Evolutionary conservation across 2,113 vertebrate species (phyloP), one percentile per base, ranked within the genome.

Genomic region (Lagopus leucura): DNA sequence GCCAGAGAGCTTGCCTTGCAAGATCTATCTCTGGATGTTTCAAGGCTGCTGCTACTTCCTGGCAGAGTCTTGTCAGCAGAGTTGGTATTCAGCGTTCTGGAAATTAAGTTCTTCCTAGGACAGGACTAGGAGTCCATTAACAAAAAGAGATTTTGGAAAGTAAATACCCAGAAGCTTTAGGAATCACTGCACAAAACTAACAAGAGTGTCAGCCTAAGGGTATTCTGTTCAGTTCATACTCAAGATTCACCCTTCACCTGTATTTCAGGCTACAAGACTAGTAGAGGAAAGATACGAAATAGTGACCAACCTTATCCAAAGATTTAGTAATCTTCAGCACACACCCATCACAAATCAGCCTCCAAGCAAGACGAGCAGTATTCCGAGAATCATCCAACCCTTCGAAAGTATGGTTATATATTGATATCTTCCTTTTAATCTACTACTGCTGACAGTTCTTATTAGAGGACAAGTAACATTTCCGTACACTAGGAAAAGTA

Each of bases 381-480:
- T 99, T 99, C 72, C 98, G 97, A 82, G 99, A 98, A 88, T 99
- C 99, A 92, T 99, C 99, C 96, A 99, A 84, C 48, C 99, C 99
- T 99, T 81, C 73, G 61, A 74, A 90, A 92, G 87, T 77, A 52
- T 4, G 19, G 42, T 71, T 30, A 57, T 28, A 30, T 82, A 30
- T 87, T 72, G 74, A 42, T 40, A 25, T 8, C 32, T 43, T 87
- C 17, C 74, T 77, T 91, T 82, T n/a, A 48, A 89, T 67, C 13
- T 74, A 20, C 45, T 63, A 28, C 42, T 83, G 52, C 10, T 18
- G 8, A 38, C 55, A 72, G 57, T 40, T 89, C 34, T 71, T 52
- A 25, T 7, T 61, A 78, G n/a, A 81, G 52, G 52, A 67, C 40
- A 86, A 91, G 55, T 28, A 24, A 60, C 7, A 83, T 50, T 58